Base-by-base conservation (phyloP, 2,888 invertebrate species). In the Acronicta alni region DNA sequence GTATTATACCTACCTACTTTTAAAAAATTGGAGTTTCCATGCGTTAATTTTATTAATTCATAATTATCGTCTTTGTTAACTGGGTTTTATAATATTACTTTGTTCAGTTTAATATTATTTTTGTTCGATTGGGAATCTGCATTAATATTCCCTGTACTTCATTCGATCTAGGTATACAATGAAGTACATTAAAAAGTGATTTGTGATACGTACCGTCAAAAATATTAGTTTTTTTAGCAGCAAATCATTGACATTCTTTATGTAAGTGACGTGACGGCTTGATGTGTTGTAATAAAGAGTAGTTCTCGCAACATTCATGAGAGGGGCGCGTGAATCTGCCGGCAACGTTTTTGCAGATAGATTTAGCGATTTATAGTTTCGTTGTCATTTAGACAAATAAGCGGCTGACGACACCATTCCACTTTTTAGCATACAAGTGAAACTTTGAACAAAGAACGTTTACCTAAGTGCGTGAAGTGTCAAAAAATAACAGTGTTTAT, bases 201-300 rank as follows among this genome's bases (percentile, higher is more conserved):
- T 9, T 30, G 17, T 32, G 17, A n/a, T 17, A 17, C n/a, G 18
- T 14, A 5, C 8, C 10, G 10, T 30, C 26, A 12, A 48, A 15
- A 23, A 26, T 39, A 14, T 62, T 48, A 32, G 35, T 43, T 6
- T 43, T 52, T 52, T 66, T 67, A 66, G 72, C 45, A 53, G 47
- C 54, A 32, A 43, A 60, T 55, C 68, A 45, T 79, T 82, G 84
- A 86, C 82, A 85, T 81, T 83, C 77, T 86, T 89, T 88, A 87
- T 86, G 77, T 88, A 89, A 88, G 77, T 69, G 64, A 75, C 4
- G 20, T 20, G 20, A 70, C 81, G 81, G 72, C 81, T 83, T 77
- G 57, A 42, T 39, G 70, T 87, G 80, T 82, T 79, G 88, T 81
- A 86, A 89, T 83, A 59, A 77, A 64, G 61, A 77, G 78, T 78